Evolutionary conservation across 2,797 vertebrate genomes (phyloP).

Genomic region (Scolopax bukidnonensis): DNA sequence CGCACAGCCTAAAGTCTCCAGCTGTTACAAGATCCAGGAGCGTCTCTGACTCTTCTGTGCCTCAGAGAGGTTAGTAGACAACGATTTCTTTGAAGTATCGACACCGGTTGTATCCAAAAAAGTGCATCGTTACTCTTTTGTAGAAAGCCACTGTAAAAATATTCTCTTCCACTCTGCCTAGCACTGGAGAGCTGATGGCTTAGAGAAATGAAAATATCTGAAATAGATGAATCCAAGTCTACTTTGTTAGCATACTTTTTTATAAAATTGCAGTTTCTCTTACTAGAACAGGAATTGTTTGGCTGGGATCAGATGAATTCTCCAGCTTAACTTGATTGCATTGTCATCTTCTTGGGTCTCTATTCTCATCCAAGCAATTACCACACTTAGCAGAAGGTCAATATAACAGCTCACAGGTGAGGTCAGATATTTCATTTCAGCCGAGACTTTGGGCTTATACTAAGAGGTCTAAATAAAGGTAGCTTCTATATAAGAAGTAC

Average conservation of each 20-base stretch:
- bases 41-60: conserved; percentile 94
- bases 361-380: neutral
- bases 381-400: neutral
- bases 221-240: neutral
- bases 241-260: neutral
- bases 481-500: neutral
- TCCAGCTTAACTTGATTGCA: neutral
- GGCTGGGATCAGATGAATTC: neutral
- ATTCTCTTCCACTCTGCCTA: neutral
- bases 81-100: neutral
- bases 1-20: conserved; percentile 91
- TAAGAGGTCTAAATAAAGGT: neutral
- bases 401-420: neutral
- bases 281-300: neutral
- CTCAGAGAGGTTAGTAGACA: conserved; percentile 85
- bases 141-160: neutral
- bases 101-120: neutral
- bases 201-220: neutral
- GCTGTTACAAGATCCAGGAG: conserved; percentile 90
- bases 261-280: neutral
- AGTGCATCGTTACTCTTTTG: neutral
- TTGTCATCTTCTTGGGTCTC: neutral
- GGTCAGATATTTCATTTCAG: neutral
- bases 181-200: neutral
- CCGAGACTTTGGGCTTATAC: neutral